Percentiles rank a stretch among this genome's conserved stretches.
Evolutionary conservation across 2,113 vertebrate species (phyloP).

Genomic region (Speoplatyrhinus poulsoni): DNA sequence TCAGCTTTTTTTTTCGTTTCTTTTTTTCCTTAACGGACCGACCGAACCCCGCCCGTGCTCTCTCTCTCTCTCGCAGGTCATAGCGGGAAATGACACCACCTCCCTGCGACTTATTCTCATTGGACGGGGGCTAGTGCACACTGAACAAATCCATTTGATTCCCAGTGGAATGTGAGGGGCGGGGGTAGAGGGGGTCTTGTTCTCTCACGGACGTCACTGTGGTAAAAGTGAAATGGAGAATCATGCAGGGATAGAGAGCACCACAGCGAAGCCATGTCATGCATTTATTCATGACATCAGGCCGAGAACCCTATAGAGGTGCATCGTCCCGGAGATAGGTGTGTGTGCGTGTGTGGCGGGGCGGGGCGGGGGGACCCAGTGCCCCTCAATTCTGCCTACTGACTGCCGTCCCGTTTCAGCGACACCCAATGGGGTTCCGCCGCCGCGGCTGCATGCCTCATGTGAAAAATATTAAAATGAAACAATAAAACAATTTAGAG

Average conservation of each 20-base stretch:
- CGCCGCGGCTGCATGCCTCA: background rate
- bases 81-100: slow-evolving; percentile 29
- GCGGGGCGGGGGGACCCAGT: slow-evolving; percentile 19
- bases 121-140: slow-evolving; percentile 21
- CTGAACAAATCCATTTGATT: slow-evolving; percentile 35
- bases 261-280: slow-evolving; percentile 51
- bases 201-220: too few relatives aligned
- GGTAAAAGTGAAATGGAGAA: slow-evolving; percentile 22
- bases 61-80: slow-evolving; percentile 23
- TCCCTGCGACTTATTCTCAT: slow-evolving; percentile 25
- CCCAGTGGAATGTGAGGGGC: background rate
- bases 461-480: slow-evolving; percentile 14
- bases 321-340: slow-evolving; percentile 8
- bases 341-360: background rate
- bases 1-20: background rate
- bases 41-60: background rate
- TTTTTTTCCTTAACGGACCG: background rate
- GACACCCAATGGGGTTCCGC: background rate
- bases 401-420: slow-evolving; percentile 24
- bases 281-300: slow-evolving; percentile 74
- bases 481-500: slow-evolving; percentile 10
- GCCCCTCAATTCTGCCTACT: slow-evolving; percentile 27
- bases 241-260: slow-evolving; percentile 32
- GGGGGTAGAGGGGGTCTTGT: background rate
- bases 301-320: slow-evolving; percentile 25